Percentiles rank a stretch among this genome's conserved stretches.
Conservation (phyloP, 2,888 invertebrate species). For the Clepsis dumicolana region DNA sequence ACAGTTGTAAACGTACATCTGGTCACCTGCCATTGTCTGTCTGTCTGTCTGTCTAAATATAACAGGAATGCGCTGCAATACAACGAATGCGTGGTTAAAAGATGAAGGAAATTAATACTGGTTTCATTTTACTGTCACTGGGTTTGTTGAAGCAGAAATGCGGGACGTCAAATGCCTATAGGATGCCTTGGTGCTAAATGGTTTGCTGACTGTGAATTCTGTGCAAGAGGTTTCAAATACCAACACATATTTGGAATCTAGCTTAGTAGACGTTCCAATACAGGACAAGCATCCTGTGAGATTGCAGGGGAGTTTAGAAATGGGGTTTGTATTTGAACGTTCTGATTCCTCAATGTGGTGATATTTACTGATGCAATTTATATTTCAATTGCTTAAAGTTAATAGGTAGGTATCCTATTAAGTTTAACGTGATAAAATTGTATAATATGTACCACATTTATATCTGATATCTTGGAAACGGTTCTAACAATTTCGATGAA, state of each 20-base stretch:
- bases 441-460: too few species aligned
- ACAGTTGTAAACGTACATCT: constrained; percentile 18
- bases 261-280: not conserved
- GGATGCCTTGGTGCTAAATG: not conserved
- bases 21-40: constrained; percentile 23
- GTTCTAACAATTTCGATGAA: too few species aligned
- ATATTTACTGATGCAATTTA: too few species aligned
- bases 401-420: too few species aligned
- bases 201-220: not conserved
- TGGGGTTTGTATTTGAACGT: too few species aligned
- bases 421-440: too few species aligned
- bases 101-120: not conserved
- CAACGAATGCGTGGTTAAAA: not conserved
- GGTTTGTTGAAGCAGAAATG: not conserved
- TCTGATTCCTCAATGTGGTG: too few species aligned
- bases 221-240: not conserved
- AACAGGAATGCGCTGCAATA: not conserved
- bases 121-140: not conserved
- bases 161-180: not conserved
- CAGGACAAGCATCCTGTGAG: too few species aligned
- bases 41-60: constrained; percentile 21
- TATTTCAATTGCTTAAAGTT: too few species aligned
- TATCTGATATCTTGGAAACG: too few species aligned
- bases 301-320: too few species aligned
- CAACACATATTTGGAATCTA: not conserved